These are phyloP conservation scores for Proteles cristata DNA, from an alignment of 2,113 vertebrate genomes.

Conservation along the genomic window DNA sequence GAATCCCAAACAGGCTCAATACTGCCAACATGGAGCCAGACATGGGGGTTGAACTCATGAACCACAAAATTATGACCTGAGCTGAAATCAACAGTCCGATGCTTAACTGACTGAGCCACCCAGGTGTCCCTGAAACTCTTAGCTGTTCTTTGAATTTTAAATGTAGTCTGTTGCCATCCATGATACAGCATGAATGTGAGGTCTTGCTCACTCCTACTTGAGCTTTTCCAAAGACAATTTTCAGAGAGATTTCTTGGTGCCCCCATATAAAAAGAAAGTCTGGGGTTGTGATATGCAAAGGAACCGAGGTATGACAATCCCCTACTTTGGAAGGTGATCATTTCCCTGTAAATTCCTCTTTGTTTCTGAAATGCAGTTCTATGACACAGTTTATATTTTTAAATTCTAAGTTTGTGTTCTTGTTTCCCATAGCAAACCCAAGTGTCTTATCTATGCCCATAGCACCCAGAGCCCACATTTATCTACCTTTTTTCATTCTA, in stretches of 20 bases:
- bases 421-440: background rate
- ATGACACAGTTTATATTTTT: background rate
- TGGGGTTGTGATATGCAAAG: background rate
- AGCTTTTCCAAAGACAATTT: background rate
- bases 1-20: no score
- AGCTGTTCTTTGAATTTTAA: background rate
- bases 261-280: background rate
- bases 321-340: background rate
- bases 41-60: no score
- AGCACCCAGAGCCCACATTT: no score
- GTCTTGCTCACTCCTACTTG: no score
- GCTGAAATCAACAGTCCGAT: no score
- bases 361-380: background rate
- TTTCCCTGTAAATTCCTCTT: background rate
- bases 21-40: no score
- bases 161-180: no score
- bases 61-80: no score
- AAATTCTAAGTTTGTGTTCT: background rate
- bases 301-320: background rate
- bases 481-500: background rate
- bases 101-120: no score
- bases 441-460: background rate
- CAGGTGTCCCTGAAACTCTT: background rate
- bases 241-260: background rate
- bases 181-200: rapidly evolving